Conservation (phyloP, 2,888 invertebrate genomes). For the Ectemnius continuus region DNA sequence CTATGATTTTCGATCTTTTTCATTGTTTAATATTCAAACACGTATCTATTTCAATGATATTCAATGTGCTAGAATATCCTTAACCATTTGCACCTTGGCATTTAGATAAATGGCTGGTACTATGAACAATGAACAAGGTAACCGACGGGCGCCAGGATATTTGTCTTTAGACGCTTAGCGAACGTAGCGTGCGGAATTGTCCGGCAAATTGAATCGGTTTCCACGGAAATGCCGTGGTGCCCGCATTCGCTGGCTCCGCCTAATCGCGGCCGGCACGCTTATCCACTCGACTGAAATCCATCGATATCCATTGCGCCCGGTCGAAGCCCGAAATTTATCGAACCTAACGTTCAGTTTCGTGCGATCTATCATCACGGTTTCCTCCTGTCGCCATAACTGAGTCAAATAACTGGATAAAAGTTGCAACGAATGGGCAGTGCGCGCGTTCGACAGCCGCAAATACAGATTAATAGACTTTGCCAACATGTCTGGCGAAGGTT, state of each 20-base stretch:
- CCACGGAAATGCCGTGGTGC: slow-evolving; percentile 62
- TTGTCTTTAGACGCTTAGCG: slow-evolving; percentile 16
- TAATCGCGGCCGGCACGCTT: slow-evolving; percentile 65
- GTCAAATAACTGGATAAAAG: slow-evolving; percentile 8
- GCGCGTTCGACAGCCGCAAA: slow-evolving; percentile 2
- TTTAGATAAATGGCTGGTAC: too few relatives aligned
- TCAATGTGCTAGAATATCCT: too few relatives aligned
- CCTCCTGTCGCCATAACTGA: not conserved
- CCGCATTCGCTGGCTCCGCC: slow-evolving; percentile 62
- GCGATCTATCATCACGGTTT: slow-evolving; percentile 15
- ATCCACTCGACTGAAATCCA: slow-evolving; percentile 56
- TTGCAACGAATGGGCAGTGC: not conserved
- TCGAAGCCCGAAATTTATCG: slow-evolving; percentile 39
- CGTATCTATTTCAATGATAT: too few relatives aligned
- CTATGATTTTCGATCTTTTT: too few relatives aligned
- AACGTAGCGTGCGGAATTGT: slow-evolving; percentile 42
- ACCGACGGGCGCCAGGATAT: not conserved
- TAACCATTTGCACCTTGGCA: too few relatives aligned
- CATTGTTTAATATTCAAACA: too few relatives aligned
- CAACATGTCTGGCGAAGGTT: too few relatives aligned
- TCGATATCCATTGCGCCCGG: slow-evolving; percentile 45
- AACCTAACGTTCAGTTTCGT: not conserved
- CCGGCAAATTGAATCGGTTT: slow-evolving; percentile 69
- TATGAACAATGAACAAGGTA: not conserved
- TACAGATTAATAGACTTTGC: not conserved